Percentiles rank a stretch among this genome's conserved stretches.
Evolutionary conservation across 92 coral and sea anemone genomes (phyloP).

Genomic region (Paragorgia papillata): DNA sequence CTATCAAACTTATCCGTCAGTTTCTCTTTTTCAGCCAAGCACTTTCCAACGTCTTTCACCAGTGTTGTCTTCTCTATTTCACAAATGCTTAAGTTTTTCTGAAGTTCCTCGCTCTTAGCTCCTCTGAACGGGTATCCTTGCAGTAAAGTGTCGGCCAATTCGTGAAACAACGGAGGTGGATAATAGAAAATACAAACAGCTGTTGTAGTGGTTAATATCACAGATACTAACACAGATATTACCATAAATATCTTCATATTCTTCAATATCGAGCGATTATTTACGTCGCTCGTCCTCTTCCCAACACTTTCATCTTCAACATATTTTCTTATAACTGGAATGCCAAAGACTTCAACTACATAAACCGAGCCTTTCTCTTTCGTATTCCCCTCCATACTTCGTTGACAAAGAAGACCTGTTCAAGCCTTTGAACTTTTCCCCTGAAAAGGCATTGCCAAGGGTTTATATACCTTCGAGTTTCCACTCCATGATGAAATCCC

Average conservation of each 20-base stretch:
- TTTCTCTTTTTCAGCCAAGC: background rate
- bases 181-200: background rate
- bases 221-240: background rate
- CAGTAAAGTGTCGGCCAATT: conserved; percentile 7
- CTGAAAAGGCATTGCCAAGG: too few species aligned
- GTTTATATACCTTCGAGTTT: too few species aligned
- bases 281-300: background rate
- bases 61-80: background rate
- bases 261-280: background rate
- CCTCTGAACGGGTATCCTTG: background rate
- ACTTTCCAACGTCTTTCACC: background rate
- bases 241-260: background rate
- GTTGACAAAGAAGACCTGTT: too few species aligned
- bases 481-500: too few species aligned
- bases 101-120: background rate
- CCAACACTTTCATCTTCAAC: background rate
- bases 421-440: too few species aligned
- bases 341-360: conserved; percentile 24
- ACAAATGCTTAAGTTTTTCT: background rate
- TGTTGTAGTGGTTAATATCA: background rate
- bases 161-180: conserved; percentile 17
- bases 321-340: conserved; percentile 18
- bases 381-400: too few species aligned
- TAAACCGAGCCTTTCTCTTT: background rate
- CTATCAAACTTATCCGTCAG: background rate